Base-by-base conservation (phyloP, 2,888 invertebrate genomes). In the Eupithecia pulchellata region DNA sequence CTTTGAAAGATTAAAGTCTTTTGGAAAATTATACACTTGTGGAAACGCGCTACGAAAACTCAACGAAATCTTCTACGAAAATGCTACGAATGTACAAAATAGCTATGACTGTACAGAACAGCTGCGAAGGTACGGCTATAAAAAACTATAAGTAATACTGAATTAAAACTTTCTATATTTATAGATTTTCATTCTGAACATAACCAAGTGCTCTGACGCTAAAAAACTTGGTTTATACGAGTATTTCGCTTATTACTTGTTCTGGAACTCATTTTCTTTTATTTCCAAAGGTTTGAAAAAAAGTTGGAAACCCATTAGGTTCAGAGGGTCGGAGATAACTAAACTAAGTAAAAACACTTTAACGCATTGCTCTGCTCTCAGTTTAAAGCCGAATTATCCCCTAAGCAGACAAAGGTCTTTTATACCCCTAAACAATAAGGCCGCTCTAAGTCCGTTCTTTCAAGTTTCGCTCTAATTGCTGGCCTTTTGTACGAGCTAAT, bases 391-490 rank as follows among this genome's bases (percentile, higher is more conserved):
- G 66, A 72, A 78, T 79, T 76, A 80, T 78, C 79, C 75, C 42
- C 70, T 72, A 74, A 75, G 69, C 72, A 74, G 79, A 84, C 82
- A 83, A 84, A 85, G 80, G 81, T 77, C 79, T 79, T 84, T 84
- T 84, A 82, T 82, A 72, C 68, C 70, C 69, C 77, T 75, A 81
- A 81, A 86, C 86, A 87, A 86, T 85, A 77, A 77, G 79, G 68
- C 74, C 73, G 72, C 76, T 66, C 68, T 68, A 73, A 73, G 79
- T 75, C 80, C 74, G 79, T 84, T 87, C 86, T 88, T 87, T 87
- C 83, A 84, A 82, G 80, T 84, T 79, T 73, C 81, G 78, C 81
- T 81, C 82, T 87, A 87, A 87, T 87, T 86, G 87, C 84, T 76
- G 71, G 70, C 78, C 80, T 79, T 47, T 84, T 84, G 80, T 81